These are phyloP conservation scores for Drosophila pectinifera DNA, from an alignment of 1,140 invertebrate genomes.

Conservation along the genomic window DNA sequence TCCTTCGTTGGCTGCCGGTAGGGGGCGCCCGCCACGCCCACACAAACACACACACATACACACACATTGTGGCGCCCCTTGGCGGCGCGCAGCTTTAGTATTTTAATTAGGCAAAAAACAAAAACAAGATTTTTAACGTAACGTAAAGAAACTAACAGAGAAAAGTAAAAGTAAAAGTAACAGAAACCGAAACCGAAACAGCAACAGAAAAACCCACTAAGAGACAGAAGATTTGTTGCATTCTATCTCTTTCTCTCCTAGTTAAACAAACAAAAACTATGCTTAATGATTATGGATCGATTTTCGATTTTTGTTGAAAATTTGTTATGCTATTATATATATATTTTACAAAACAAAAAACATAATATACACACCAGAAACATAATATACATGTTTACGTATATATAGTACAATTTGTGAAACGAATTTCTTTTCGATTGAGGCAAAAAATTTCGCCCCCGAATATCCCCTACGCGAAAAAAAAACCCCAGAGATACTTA, in stretches of 20 bases:
- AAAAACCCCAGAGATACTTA: constrained; percentile 19
- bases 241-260: constrained; percentile 52
- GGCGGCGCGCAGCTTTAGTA: constrained; percentile 37
- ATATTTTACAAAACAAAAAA: constrained; percentile 35
- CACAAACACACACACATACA: constrained; percentile 1
- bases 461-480: not conserved
- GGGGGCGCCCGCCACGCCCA: constrained; percentile 27
- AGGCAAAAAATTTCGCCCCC: constrained; percentile 9
- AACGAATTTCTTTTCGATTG: constrained; percentile 48
- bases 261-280: constrained; percentile 30
- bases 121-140: constrained; percentile 41
- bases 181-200: constrained; percentile 8
- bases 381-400: constrained; percentile 32
- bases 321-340: constrained; percentile 52
- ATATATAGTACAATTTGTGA: constrained; percentile 54
- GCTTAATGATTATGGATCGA: constrained; percentile 49
- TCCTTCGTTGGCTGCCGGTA: constrained; percentile 28
- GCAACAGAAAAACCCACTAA: constrained; percentile 12
- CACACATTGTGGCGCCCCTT: constrained; percentile 3
- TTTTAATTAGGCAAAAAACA: constrained; percentile 47
- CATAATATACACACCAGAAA: constrained; percentile 26
- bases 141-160: constrained; percentile 7
- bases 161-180: constrained; percentile 10
- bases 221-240: constrained; percentile 40
- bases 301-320: constrained; percentile 50